Evolutionary conservation across 2,797 vertebrate genomes (phyloP).

Genomic region (Uromys caudimaculatus): DNA sequence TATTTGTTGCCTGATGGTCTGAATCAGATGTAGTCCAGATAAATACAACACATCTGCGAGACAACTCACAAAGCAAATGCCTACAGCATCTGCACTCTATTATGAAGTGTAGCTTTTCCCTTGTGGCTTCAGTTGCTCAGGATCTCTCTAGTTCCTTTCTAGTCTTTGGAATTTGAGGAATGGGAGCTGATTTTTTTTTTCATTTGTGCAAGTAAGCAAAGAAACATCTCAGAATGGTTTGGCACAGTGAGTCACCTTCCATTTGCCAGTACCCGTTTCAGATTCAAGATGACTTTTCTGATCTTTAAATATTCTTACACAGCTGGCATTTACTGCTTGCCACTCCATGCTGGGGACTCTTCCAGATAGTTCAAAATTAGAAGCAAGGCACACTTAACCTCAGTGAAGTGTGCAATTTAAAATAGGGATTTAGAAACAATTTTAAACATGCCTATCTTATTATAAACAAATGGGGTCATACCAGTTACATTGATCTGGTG

Average conservation of each 20-base stretch:
- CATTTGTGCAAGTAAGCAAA: conserved; percentile 24
- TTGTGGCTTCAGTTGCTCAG: background rate
- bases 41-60: conserved; percentile 12
- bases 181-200: conserved; percentile 26
- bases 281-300: conserved; percentile 37
- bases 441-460: background rate
- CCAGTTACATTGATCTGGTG: background rate
- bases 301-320: conserved; percentile 3
- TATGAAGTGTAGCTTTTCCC: background rate
- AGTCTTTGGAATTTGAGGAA: conserved; percentile 55
- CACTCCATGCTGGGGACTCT: background rate
- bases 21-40: conserved; percentile 31
- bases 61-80: background rate
- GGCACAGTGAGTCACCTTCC: background rate
- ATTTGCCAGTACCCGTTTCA: background rate
- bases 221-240: background rate
- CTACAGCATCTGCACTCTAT: conserved; percentile 17
- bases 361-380: conserved; percentile 7
- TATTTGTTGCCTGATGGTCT: conserved; percentile 58
- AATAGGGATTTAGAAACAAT: background rate
- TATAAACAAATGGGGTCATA: background rate
- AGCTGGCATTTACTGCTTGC: background rate
- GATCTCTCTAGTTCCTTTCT: background rate
- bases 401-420: background rate
- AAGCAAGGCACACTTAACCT: background rate